These are phyloP conservation scores for Lumbricus terrestris DNA, from an alignment of 2,888 invertebrate species.

Conservation along the genomic window DNA sequence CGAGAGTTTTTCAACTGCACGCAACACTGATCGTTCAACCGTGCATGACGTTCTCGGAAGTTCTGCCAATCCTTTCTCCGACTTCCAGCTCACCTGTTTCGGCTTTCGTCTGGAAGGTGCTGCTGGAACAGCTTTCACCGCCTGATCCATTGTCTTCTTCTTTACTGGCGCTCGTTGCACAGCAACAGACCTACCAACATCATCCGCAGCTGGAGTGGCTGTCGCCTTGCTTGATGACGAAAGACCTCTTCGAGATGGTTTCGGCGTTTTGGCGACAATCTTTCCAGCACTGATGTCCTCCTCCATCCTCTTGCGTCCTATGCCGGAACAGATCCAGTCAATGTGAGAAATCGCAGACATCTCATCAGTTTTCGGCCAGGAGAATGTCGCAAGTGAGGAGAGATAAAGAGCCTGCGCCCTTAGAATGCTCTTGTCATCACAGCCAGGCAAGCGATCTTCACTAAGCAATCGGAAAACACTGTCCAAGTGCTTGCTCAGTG, in stretches of 20 bases:
- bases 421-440: background rate
- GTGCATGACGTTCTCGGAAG: background rate
- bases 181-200: background rate
- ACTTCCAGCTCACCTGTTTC: background rate
- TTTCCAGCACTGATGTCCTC: conserved; percentile 5
- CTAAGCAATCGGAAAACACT: background rate
- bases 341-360: background rate
- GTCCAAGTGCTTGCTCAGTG: background rate
- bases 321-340: conserved; percentile 12
- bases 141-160: background rate
- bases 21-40: background rate
- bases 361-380: background rate
- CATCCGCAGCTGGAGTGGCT: background rate
- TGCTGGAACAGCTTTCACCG: background rate
- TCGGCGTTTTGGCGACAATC: conserved; percentile 15
- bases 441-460: background rate
- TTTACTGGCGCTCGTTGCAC: background rate
- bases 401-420: background rate
- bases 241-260: conserved; percentile 6
- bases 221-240: background rate
- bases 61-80: background rate
- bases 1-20: background rate
- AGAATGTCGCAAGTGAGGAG: background rate
- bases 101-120: background rate
- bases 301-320: background rate